Evolutionary conservation across 2,113 vertebrate species (phyloP).

Genomic region (Maccullochella peelii): DNA sequence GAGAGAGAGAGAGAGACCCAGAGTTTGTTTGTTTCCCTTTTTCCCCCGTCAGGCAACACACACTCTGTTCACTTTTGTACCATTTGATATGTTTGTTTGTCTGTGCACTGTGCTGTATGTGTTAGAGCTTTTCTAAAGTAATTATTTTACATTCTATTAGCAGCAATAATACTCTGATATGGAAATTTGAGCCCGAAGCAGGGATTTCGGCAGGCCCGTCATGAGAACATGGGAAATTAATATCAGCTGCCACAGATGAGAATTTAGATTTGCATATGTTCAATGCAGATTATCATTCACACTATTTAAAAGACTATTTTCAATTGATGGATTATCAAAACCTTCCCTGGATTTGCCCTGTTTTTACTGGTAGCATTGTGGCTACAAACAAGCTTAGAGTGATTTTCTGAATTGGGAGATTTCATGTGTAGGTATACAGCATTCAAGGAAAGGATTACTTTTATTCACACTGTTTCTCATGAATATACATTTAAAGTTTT

Average conservation of each 20-base stretch:
- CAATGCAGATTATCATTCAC: slow-evolving; percentile 16
- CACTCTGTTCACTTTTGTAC: not conserved
- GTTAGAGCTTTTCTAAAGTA: not conserved
- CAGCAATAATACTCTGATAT: not conserved
- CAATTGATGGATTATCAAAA: not conserved
- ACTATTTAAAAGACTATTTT: no score
- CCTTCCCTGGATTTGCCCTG: not conserved
- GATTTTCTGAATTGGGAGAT: not conserved
- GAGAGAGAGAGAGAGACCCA: not conserved
- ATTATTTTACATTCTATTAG: not conserved
- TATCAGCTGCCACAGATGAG: slow-evolving; percentile 22
- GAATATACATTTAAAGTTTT: not conserved
- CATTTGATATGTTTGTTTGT: not conserved
- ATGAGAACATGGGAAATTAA: slow-evolving; percentile 12
- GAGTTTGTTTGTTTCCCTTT: not conserved
- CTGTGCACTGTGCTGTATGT: not conserved
- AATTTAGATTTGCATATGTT: slow-evolving; percentile 35
- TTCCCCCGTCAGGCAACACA: not conserved
- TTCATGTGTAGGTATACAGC: not conserved
- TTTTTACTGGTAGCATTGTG: not conserved
- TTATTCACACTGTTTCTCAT: not conserved
- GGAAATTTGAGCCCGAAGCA: not conserved
- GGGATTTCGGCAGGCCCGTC: not conserved
- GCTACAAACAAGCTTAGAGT: not conserved
- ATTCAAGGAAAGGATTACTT: not conserved